Percentiles rank a stretch among this genome's conserved stretches.
Conservation (phyloP, 1,140 invertebrate genomes). For the Oreohelix idahoensis region DNA sequence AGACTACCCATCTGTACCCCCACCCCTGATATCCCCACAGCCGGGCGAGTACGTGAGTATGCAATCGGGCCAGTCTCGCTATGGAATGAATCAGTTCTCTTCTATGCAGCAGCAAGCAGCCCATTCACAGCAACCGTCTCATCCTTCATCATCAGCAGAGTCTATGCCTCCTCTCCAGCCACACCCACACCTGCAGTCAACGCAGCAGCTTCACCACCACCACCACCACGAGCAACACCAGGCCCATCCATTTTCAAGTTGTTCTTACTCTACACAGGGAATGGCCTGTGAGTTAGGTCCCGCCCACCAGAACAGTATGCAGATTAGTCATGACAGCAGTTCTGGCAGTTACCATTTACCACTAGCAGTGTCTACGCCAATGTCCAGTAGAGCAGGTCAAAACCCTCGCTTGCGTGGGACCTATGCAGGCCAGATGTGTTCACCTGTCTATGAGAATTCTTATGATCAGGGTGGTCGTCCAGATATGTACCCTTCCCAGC, state of each 20-base stretch:
- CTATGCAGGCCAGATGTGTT: slow-evolving; percentile 16
- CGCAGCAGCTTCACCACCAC: slow-evolving; percentile 13
- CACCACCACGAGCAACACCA: slow-evolving; percentile 28
- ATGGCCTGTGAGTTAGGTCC: slow-evolving; percentile 8
- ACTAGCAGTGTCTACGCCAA: slow-evolving; percentile 34
- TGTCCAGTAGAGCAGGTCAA: slow-evolving; percentile 8
- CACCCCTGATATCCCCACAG: slow-evolving; percentile 1
- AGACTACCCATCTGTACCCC: slow-evolving; percentile 20
- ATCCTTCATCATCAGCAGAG: slow-evolving; percentile 41
- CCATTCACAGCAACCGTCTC: slow-evolving; percentile 38
- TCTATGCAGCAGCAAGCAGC: slow-evolving; percentile 33
- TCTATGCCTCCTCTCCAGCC: slow-evolving; percentile 16
- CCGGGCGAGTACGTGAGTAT: neutral
- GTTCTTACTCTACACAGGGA: slow-evolving; percentile 17
- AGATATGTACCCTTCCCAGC: slow-evolving; percentile 39
- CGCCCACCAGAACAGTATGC: slow-evolving; percentile 30
- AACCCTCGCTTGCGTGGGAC: neutral
- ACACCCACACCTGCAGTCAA: slow-evolving; percentile 38
- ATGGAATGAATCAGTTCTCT: slow-evolving; percentile 27
- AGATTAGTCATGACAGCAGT: slow-evolving; percentile 14
- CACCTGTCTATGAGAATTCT: slow-evolving; percentile 24
- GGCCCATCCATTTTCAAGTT: slow-evolving; percentile 28
- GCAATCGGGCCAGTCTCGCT: neutral
- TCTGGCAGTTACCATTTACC: slow-evolving; percentile 28
- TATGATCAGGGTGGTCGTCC: slow-evolving; percentile 18